Base-by-base conservation (phyloP, 1,140 invertebrate genomes). In the Palaemon carinicauda region DNA sequence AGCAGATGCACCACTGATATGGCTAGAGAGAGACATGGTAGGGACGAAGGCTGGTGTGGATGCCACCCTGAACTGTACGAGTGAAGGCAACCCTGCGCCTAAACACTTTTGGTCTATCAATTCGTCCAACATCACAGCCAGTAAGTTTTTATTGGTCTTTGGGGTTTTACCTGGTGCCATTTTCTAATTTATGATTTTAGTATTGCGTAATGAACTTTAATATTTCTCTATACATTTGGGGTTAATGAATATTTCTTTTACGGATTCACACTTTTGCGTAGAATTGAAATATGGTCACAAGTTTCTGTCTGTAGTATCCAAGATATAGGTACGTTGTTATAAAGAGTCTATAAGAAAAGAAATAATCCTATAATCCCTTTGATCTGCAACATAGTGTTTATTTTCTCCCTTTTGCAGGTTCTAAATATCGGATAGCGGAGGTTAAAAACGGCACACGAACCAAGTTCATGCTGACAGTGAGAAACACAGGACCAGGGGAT, bases 51-150 rank as follows among this genome's bases (percentile, higher is more conserved):
- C 52, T 29, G 87, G 88, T 12, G 41, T 74, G 10, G 85, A 88
- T 27, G 78, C 88, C 0, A 89, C 89, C 19, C 87, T 90, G 10
- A 84, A 89, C 56, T 90, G 89, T 50, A 82, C 87, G 50, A 88
- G 87, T 15, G 89, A 89, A 24, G 89, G 88, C 27, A 87, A 88
- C 79, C 89, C 89, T 4, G 87, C 83, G 5, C 87, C 89, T 3
- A 60, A 33, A 12, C 85, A 89, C 41, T 84, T 19, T 41, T 89
- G 89, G 89, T 69, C 50, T n/a, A 77, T 74, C 50, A 74, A 86
- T 80, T 19, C 41, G 17, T 50, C 50, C 53, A 89, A 89, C 54
- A 73, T 86, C 19, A 86, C 84, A 15, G 54, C 56, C 4, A 71
- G 83, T 85, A 56, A 74, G 81, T 74, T 27, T 52, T 29, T 19